Conservation (phyloP, 2,888 invertebrate species). For the Agonopterix heracliana region DNA sequence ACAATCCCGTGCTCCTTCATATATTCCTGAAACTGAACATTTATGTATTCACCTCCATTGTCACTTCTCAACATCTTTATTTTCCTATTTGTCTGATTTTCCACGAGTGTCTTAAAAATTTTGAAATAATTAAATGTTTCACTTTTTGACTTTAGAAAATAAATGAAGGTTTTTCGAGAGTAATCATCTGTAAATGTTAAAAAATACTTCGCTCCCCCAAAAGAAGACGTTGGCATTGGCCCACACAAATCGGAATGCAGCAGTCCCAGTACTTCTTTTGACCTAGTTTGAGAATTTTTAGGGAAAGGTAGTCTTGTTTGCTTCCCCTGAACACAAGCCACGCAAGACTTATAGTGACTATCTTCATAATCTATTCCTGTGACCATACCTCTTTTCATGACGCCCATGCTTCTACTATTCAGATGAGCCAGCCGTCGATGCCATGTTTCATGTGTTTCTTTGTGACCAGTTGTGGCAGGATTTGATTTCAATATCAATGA, state of each 20-base stretch:
- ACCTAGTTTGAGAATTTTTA: constrained; percentile 1
- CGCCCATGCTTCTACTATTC: constrained; percentile 14
- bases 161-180: constrained; percentile 13
- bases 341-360: background rate
- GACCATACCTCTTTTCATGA: constrained; percentile 14
- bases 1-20: no score
- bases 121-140: no score
- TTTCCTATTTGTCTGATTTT: constrained; percentile 16
- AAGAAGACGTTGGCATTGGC: background rate
- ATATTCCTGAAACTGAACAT: constrained; percentile 3
- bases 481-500: no score
- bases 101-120: constrained; percentile 12
- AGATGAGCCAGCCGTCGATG: constrained; percentile 17
- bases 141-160: no score
- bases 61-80: constrained; percentile 13
- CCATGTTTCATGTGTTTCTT: constrained; percentile 12
- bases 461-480: background rate
- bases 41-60: constrained; percentile 2
- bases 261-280: constrained; percentile 1
- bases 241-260: constrained; percentile 7
- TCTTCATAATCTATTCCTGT: constrained; percentile 10
- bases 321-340: constrained; percentile 7
- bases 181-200: constrained; percentile 30
- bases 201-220: constrained; percentile 19
- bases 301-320: constrained; percentile 4